Percentiles rank a stretch among this genome's conserved stretches.
phyloP scores from a whole-genome alignment of 2,113 vertebrate species.

The Rhinogobius similis region DNA sequence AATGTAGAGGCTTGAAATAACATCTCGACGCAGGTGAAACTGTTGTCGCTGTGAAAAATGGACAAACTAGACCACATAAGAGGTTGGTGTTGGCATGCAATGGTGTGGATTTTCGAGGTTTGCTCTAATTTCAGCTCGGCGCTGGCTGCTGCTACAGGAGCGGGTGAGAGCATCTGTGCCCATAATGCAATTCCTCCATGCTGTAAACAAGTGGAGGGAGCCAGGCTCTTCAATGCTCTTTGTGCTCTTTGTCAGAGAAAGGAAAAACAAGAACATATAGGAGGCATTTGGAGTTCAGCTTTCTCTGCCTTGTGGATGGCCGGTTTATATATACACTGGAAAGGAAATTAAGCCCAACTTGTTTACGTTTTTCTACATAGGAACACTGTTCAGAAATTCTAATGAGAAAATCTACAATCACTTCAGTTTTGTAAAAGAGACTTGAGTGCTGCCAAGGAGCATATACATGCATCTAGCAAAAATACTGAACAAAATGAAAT shows the following conservation, averaged over 20 bases:
- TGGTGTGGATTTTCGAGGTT: slow-evolving; percentile 10
- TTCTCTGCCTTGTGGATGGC: neutral
- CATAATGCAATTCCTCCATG: slow-evolving; percentile 29
- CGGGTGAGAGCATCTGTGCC: slow-evolving; percentile 32
- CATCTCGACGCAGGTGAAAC: slow-evolving; percentile 11
- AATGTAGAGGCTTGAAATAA: slow-evolving; percentile 2
- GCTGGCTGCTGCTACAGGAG: neutral
- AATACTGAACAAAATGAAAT: too few species aligned
- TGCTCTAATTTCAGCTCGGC: slow-evolving; percentile 9
- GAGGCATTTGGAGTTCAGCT: slow-evolving; percentile 1
- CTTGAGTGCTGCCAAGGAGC: too few species aligned
- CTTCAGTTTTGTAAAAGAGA: too few species aligned
- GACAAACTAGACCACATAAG: neutral
- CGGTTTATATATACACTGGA: neutral
- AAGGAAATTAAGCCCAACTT: too few species aligned
- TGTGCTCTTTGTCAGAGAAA: slow-evolving; percentile 22
- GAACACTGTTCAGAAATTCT: too few species aligned
- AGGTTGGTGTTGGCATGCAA: slow-evolving; percentile 3
- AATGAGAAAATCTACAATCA: too few species aligned
- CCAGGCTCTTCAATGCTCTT: slow-evolving; percentile 24
- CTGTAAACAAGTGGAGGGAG: slow-evolving; percentile 39
- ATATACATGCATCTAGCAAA: too few species aligned
- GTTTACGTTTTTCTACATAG: too few species aligned
- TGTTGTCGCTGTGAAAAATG: neutral
- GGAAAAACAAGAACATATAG: neutral